Evolutionary conservation across 2,113 vertebrate species (phyloP).

Genomic region (Crotophaga sulcirostris): DNA sequence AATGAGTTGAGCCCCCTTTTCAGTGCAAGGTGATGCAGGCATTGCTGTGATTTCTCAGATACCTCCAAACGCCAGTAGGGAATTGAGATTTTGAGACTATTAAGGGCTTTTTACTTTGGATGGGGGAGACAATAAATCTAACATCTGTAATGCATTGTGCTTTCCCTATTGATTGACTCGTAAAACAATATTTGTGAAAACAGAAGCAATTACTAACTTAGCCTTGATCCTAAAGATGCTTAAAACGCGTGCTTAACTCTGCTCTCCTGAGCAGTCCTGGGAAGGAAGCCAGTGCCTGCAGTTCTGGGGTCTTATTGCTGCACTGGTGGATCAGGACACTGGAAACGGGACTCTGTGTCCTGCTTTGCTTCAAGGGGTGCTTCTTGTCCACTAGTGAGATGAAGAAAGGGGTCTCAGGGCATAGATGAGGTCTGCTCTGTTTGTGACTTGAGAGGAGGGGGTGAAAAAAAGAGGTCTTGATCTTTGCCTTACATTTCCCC

Average conservation of each 20-base stretch:
- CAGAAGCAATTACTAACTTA: background rate
- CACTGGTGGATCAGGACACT: background rate
- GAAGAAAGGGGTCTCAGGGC: background rate
- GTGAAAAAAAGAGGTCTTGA: background rate
- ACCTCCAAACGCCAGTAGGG: background rate
- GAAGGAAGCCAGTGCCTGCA: background rate
- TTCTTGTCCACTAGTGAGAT: background rate
- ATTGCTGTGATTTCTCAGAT: background rate
- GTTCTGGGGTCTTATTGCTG: background rate
- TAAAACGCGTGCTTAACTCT: background rate
- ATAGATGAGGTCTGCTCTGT: background rate
- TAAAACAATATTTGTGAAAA: background rate
- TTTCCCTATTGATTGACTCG: background rate
- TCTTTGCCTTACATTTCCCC: background rate
- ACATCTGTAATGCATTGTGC: background rate
- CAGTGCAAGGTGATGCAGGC: background rate
- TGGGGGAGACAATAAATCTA: background rate
- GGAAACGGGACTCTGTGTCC: background rate
- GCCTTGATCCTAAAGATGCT: background rate
- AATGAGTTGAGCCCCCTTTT: background rate
- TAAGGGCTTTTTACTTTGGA: background rate
- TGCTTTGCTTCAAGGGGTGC: background rate
- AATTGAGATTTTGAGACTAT: background rate
- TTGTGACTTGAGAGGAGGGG: background rate
- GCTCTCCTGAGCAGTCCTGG: background rate